These are phyloP conservation scores for Araneus ventricosus DNA, from an alignment of 1,140 invertebrate species.

Conservation along the genomic window DNA sequence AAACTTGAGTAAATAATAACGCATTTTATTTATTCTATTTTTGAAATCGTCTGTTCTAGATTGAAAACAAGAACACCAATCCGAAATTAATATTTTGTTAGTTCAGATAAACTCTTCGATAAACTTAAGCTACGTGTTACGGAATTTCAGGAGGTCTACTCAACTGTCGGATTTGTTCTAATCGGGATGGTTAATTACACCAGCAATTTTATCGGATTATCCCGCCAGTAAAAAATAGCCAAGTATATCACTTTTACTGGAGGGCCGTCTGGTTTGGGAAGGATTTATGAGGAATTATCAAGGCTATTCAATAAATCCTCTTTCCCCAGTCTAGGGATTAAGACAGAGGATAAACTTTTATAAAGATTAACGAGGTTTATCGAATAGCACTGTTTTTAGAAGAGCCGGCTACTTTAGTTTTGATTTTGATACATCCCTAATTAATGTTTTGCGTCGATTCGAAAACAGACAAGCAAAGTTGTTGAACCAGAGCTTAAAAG, in stretches of 20 bases:
- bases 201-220: background rate
- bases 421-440: background rate
- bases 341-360: slow-evolving; percentile 6
- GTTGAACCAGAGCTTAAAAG: background rate
- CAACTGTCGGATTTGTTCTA: background rate
- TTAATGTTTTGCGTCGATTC: background rate
- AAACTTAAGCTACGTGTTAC: too few relatives aligned
- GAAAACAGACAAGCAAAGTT: background rate
- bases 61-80: too few relatives aligned
- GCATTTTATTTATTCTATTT: too few relatives aligned
- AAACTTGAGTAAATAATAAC: too few relatives aligned
- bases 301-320: slow-evolving; percentile 29
- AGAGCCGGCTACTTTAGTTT: background rate
- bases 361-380: slow-evolving; percentile 27
- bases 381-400: background rate
- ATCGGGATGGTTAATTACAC: background rate
- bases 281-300: slow-evolving; percentile 51
- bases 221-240: background rate
- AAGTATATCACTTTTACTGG: background rate
- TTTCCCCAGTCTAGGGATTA: background rate
- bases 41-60: too few relatives aligned
- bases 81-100: too few relatives aligned
- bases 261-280: background rate
- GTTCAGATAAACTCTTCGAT: too few relatives aligned
- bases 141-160: too few relatives aligned